phyloP scores from a whole-genome alignment of 2,888 invertebrate species.

The Buathra laborator region DNA sequence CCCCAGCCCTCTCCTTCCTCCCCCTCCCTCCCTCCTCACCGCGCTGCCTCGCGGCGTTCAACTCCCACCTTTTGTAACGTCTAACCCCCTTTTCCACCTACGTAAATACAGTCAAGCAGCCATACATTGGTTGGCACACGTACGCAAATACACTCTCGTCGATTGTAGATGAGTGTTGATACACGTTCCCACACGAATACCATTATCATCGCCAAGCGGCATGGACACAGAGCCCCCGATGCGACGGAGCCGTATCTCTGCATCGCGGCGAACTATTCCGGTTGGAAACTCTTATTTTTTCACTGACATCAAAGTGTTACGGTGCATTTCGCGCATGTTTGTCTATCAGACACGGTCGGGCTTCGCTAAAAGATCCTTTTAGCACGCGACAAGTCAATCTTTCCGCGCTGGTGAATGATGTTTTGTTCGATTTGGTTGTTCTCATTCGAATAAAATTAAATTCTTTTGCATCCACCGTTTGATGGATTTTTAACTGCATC shows the following conservation, averaged over 20 bases:
- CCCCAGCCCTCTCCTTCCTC: neutral
- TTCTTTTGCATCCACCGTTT: neutral
- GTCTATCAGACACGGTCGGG: neutral
- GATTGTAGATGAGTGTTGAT: constrained; percentile 39
- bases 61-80: constrained; percentile 14
- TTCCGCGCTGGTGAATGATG: neutral
- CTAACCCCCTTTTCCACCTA: constrained; percentile 14
- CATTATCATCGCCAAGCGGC: neutral
- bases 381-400: neutral
- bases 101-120: constrained; percentile 43
- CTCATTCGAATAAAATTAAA: neutral
- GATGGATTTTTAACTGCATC: too few relatives aligned
- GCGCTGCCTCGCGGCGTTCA: neutral
- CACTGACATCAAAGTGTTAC: constrained; percentile 2
- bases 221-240: constrained; percentile 5
- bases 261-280: constrained; percentile 11
- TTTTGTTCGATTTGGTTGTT: neutral
- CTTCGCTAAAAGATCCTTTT: neutral
- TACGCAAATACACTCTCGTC: constrained; percentile 32
- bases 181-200: constrained; percentile 42
- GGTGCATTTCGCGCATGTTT: neutral
- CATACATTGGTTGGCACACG: constrained; percentile 46
- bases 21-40: neutral
- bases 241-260: constrained; percentile 22
- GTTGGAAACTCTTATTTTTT: neutral